Base-by-base conservation (phyloP, 1,140 invertebrate genomes). In the Ephestia elutella region DNA sequence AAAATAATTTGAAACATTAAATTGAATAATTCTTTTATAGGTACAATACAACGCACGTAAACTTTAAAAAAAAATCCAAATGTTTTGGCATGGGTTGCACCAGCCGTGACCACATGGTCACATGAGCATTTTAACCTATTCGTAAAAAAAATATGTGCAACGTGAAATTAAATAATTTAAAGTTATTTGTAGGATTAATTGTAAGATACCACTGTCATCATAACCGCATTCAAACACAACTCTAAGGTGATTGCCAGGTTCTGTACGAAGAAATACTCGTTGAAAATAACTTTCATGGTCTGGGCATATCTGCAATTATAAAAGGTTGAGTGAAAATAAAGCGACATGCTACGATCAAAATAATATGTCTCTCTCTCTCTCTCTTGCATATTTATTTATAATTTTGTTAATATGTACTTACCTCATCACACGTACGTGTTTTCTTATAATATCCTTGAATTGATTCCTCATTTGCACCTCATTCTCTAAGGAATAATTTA, bases 221-320 rank as follows among this genome's bases (percentile, higher is more conserved):
- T 82, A 8, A 86, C 56, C 0, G 82, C 82, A 60, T 82, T 87
- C 19, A 87, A 67, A 66, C 82, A 86, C 25, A 86, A 54, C 62
- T 86, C 84, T n/a, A 82, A 62, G 15, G 81, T 82, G 0, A 87
- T 69, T 8, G 81, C 82, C 38, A 86, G 57, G 58, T 85, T 84
- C 68, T 87, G 82, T 20, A 87, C 71, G 17, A 87, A 58, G 55
- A 87, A 86, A 65, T 78, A 86, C 53, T 86, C 75, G 55, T 79
- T 72, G 53, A 82, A 82, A n/a, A 73, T 77, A 28, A 55, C 60
- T n/a, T 72, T 73, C 28, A 83, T 71, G 15, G 59, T 57, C 54
- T 74, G 74, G 15, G 76, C 71, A 65, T 80, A 86, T 58, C 82
- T 86, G 73, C 13, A 73, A 72, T 18, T 44, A 54, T 59, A 28